Base-by-base conservation (phyloP, 2,888 invertebrate species). In the Chymomyza fuscimana region DNA sequence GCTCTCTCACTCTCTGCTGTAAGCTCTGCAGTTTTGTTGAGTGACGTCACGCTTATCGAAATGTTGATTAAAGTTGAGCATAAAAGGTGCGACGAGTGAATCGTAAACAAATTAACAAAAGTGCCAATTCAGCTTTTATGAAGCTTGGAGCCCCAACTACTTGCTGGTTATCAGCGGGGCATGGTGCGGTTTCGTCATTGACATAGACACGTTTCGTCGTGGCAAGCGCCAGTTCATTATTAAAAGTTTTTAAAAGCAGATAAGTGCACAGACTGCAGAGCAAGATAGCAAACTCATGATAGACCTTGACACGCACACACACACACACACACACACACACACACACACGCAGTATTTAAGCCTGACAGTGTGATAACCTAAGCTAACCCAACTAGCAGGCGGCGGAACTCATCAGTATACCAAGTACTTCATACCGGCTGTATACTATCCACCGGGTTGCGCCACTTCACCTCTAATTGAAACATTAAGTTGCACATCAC, bases 401-500 rank as follows among this genome's bases (percentile, higher is more conserved):
- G 19, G 25, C 15, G 5, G 16, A n/a, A 10, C 54, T 65, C n/a
- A 40, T 62, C 63, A 68, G 40, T 32, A 32, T 5, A 32, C 32
- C 5, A 32, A 68, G 36, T 56, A 54, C 67, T 68, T 54, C 59
- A 46, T 54, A 59, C 32, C 19, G 2, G 2, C 25, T 25, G 3
- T 7, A 6, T 36, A 46, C 40, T 46, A 46, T 36, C 12, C 69
- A 46, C 40, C 40, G 40, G 40, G 40, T 46, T 46, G 82, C 82
- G 80, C 80, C 88, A 89, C 89, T 90, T 90, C 83, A 90, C 90
- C 90, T 90, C 90, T 90, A 90, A 90, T 90, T 90, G 90, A 90
- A 90, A 90, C 90, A 90, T 90, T 90, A 90, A 90, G 89, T 90
- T 90, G 88, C 90, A 90, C 81, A 86, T 90, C 90, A 90, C 90